Evolutionary conservation across 2,888 invertebrate species (phyloP), one percentile per base, ranked within the genome.

Genomic region (Agrotis exclamationis): DNA sequence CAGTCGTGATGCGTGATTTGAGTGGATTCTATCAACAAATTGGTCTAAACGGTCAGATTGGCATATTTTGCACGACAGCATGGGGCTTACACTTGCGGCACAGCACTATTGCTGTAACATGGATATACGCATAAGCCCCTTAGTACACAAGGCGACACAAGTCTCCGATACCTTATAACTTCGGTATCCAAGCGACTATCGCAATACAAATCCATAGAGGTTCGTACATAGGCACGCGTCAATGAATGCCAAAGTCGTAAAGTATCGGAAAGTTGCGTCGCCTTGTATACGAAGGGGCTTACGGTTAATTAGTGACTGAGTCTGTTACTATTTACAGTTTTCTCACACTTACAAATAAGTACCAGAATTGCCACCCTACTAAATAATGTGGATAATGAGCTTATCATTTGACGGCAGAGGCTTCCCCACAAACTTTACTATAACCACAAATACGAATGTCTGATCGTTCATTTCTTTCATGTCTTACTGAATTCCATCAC

Each of bases 401-500:
- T 48, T 18, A 65, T 28, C n/a, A 24, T 39, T 56, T 45, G 50
- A 16, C 22, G 58, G 28, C 20, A 44, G n/a, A 54, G 44, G 33
- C 54, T 18, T 33, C 53, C n/a, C 24, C 48, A 45, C 9, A 50
- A 69, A 60, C 59, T 45, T n/a, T 70, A 74, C 20, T 20, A 51
- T 67, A 60, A 68, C 28, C 54, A 54, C 45, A 67, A 48, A 59
- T 20, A 48, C 39, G 39, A 28, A 59, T 56, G 3, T 44, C 51
- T 28, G 47, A 58, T 28, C 47, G 28, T 51, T 28, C 14, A 44
- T 28, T 53, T 48, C n/a, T 44, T 33, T 45, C 44, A 22, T 44
- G 16, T 39, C 20, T 53, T 18, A 77, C 28, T 62, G 39, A 78
- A 70, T 57, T 62, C 45, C 39, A 57, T 47, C 24, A 54, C 14